Conservation (phyloP, 2,888 invertebrate species). For the Eustalomyia histrio region DNA sequence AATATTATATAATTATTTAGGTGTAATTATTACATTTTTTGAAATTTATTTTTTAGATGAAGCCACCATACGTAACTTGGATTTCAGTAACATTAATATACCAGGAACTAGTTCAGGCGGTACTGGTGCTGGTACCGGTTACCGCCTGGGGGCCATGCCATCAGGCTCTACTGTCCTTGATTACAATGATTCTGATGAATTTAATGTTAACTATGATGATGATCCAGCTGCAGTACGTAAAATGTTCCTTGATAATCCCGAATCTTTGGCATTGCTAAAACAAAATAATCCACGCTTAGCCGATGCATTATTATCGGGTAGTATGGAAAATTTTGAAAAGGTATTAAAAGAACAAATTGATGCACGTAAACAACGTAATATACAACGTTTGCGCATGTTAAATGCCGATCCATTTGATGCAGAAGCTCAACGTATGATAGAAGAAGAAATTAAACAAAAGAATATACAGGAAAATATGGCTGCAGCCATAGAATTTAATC, state of each 20-base stretch:
- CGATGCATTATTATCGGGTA: conserved; percentile 92
- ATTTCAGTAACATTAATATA: conserved; percentile 92
- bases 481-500: conserved; percentile 98
- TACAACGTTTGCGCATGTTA: conserved; percentile 91
- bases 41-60: conserved; percentile 51
- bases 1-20: too few species aligned
- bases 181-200: conserved; percentile 73
- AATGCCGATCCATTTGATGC: conserved; percentile 97
- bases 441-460: conserved; percentile 96
- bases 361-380: conserved; percentile 89
- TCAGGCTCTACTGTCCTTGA: conserved; percentile 58
- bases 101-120: conserved; percentile 80
- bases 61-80: conserved; percentile 80
- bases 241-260: conserved; percentile 93
- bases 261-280: conserved; percentile 92
- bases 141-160: conserved; percentile 42
- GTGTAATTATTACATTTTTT: too few species aligned
- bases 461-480: conserved; percentile 99
- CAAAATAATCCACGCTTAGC: conserved; percentile 96
- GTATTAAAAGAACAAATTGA: conserved; percentile 91
- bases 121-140: conserved; percentile 47
- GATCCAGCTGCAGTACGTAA: conserved; percentile 92
- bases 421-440: conserved; percentile 95
- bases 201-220: conserved; percentile 83
- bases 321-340: conserved; percentile 88